Evolutionary conservation across 2,888 invertebrate genomes (phyloP), one percentile per base, ranked within the genome.

Genomic region (Diaphora mendica): DNA sequence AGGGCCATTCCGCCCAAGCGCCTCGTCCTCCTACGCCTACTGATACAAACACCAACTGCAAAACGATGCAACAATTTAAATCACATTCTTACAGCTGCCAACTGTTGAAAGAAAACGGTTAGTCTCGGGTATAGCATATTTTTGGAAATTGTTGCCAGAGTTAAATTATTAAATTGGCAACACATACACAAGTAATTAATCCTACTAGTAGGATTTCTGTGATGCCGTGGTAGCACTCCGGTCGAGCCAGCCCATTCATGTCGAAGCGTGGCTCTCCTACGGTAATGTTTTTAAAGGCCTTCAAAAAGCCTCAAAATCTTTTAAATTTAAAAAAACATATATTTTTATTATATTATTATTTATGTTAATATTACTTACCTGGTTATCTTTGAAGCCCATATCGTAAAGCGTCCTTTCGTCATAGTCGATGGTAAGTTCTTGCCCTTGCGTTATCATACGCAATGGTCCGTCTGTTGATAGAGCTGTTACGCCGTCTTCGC

Each of bases 331-430:
- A 33, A 33, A 33, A 3, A 3, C 33, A 3, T 33, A 33, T 33
- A 33, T 44, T 44, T 44, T 15, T 44, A 15, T 44, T 15, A 44
- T 44, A 15, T 11, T 13, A 44, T 4, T 44, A 44, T 44, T 44
- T 23, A 1, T 51, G 23, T 30, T 33, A 20, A 35, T 68, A 7
- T 68, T n/a, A 33, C 48, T 51, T 48, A 79, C 97, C 96, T 99
- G 99, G 89, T 98, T 97, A 90, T 99, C 99, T 90, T 99, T 99
- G 89, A 99, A 98, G 35, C 99, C 98, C 96, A 99, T 98, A 91
- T 99, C 99, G 62, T 97, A 97, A 3, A 99, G 94, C 3, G 98
- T 98, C 83, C 99, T 97, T 89, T 99, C 99, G 90, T 99, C 99
- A 85, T 98, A 98, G 86, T 99, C 99, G 7, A 98, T 97, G 0